These are phyloP conservation scores for Jaculus jaculus DNA, from an alignment of 2,113 vertebrate species.

Conservation along the genomic window DNA sequence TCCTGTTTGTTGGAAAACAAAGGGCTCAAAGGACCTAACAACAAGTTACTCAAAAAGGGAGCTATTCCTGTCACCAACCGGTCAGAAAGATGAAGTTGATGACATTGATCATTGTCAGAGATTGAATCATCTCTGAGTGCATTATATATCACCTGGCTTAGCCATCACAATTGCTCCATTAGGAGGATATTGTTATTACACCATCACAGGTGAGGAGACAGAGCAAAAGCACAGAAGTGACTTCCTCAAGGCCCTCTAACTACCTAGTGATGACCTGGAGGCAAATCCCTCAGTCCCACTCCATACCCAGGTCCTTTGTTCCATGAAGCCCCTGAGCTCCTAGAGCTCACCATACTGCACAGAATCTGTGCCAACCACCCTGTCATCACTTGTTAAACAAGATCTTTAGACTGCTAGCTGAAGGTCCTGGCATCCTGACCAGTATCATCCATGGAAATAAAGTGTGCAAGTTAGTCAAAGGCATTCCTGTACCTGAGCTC, in stretches of 20 bases:
- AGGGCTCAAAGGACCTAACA: not conserved
- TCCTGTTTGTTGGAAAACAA: not conserved
- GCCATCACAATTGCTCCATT: not conserved
- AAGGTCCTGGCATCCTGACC: not conserved
- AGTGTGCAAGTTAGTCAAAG: not conserved
- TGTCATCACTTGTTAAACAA: not conserved
- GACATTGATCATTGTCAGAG: not conserved
- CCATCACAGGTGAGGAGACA: not conserved
- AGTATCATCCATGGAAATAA: not conserved
- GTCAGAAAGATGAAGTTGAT: not conserved
- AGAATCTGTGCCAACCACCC: not conserved
- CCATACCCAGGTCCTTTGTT: not conserved
- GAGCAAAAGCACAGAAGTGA: not conserved
- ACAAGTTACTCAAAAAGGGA: not conserved
- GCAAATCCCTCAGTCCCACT: not conserved
- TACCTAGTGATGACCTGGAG: not conserved
- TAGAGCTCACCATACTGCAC: not conserved
- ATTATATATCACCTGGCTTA: not conserved
- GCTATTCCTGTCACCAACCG: not conserved
- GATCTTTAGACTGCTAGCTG: not conserved
- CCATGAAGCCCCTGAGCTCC: not conserved
- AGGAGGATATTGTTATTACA: not conserved
- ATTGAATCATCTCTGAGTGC: not conserved
- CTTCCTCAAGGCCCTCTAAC: not conserved
- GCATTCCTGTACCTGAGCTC: not conserved